These are phyloP conservation scores for Pandemis cinnamomeana DNA, from an alignment of 2,888 invertebrate species.

Conservation along the genomic window DNA sequence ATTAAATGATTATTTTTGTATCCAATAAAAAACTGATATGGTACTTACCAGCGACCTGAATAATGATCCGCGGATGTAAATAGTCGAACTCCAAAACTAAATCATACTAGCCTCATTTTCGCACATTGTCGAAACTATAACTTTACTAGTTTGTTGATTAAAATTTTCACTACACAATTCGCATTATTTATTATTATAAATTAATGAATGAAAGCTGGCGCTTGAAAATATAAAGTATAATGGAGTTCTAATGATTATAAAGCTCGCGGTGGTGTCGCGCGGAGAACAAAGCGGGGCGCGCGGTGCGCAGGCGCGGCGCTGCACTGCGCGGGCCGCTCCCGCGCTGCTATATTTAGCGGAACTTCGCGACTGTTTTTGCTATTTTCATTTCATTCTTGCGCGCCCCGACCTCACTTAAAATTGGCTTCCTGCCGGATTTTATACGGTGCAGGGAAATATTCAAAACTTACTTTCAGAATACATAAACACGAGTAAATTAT, in stretches of 20 bases:
- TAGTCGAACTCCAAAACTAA: conserved; percentile 59
- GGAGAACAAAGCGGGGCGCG: conserved; percentile 67
- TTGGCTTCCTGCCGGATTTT: conserved; percentile 63
- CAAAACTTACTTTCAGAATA: conserved; percentile 21
- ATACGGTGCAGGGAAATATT: conserved; percentile 37
- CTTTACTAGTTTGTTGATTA: too few species aligned
- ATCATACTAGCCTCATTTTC: conserved; percentile 61
- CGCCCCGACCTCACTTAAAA: conserved; percentile 68
- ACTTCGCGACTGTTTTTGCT: conserved; percentile 83
- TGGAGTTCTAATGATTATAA: conserved; percentile 13
- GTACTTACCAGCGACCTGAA: conserved; percentile 63
- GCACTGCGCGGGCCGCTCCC: conserved; percentile 57
- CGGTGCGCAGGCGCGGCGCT: conserved; percentile 52
- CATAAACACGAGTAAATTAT: not conserved
- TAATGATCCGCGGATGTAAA: conserved; percentile 57
- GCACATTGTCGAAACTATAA: conserved; percentile 41
- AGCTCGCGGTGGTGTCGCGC: conserved; percentile 4
- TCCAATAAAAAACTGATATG: conserved; percentile 2
- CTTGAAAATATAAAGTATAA: not conserved
- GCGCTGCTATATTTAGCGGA: conserved; percentile 79
- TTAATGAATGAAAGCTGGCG: not conserved
- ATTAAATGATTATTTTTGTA: conserved; percentile 11
- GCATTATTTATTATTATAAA: conserved; percentile 33
- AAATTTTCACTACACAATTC: conserved; percentile 21
- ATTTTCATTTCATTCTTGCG: conserved; percentile 81